Conservation (phyloP, 2,113 vertebrate species). For the Megaceryle torquata region DNA sequence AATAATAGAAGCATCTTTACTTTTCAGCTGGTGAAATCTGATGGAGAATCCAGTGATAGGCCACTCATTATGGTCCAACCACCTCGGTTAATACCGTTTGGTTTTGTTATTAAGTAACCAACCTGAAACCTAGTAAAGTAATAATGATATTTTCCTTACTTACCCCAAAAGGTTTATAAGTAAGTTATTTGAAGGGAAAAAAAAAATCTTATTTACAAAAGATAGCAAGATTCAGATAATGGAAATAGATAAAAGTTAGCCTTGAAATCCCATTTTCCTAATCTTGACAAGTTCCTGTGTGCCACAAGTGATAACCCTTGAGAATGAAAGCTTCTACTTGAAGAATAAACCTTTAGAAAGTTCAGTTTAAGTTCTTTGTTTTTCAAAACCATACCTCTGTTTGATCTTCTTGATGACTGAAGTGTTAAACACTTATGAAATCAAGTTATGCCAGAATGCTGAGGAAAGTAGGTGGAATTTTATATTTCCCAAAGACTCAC, state of each 20-base stretch:
- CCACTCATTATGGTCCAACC: not conserved
- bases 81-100: not conserved
- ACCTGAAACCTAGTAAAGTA: not conserved
- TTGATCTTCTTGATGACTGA: conserved; percentile 27
- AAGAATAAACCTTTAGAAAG: conserved; percentile 15
- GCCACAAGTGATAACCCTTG: conserved; percentile 44
- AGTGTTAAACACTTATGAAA: conserved; percentile 1
- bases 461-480: not conserved
- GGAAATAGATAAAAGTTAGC: conserved; percentile 34
- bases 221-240: conserved; percentile 28
- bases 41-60: not conserved
- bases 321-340: conserved; percentile 47
- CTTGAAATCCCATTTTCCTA: conserved; percentile 48
- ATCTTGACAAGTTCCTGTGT: conserved; percentile 37
- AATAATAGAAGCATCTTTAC: not conserved
- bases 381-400: conserved; percentile 13
- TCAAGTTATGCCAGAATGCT: not conserved
- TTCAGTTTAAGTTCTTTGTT: conserved; percentile 5
- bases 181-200: not conserved
- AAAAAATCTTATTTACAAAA: conserved; percentile 35
- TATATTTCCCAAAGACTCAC: not conserved
- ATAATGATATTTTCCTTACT: not conserved
- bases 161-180: not conserved
- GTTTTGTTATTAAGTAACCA: conserved; percentile 15
- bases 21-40: not conserved